Evolutionary conservation across 35 echinoderm and acorn worm species (phyloP).

Genomic region (Heliocidaris tuberculata): DNA sequence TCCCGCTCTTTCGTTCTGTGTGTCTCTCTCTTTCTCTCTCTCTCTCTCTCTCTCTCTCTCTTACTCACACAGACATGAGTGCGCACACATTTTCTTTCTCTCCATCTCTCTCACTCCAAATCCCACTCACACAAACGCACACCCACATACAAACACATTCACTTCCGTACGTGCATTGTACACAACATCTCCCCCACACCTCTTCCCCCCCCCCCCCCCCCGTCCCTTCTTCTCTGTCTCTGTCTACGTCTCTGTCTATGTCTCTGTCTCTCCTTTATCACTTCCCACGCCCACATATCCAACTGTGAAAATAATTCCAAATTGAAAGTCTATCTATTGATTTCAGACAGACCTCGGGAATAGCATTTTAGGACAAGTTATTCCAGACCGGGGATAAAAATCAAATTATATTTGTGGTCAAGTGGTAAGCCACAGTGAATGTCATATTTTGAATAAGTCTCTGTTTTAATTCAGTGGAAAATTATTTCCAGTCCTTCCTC

Average conservation of each 20-base stretch:
- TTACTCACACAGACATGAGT: not conserved
- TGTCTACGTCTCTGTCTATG: not conserved
- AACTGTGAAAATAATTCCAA: not conserved
- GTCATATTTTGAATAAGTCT: not conserved
- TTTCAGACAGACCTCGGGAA: not conserved
- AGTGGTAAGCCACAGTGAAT: not conserved
- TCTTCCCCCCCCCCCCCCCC: not conserved
- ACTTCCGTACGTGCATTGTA: not conserved
- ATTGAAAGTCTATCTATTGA: constrained; percentile 21
- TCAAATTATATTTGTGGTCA: not conserved
- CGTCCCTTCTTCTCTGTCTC: not conserved
- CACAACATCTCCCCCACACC: not conserved
- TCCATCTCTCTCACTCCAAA: not conserved
- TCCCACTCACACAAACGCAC: not conserved
- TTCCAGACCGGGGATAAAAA: not conserved
- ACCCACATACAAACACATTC: not conserved
- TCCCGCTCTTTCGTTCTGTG: not conserved
- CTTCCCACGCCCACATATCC: not conserved
- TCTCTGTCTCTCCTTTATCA: not conserved
- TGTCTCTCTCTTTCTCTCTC: not conserved
- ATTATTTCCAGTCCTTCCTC: too few species aligned
- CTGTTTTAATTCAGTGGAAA: not conserved
- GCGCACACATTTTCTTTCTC: not conserved
- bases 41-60: not conserved
- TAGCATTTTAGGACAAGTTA: not conserved